phyloP scores from a whole-genome alignment of 2,113 vertebrate genomes.

The Sorex araneus region DNA sequence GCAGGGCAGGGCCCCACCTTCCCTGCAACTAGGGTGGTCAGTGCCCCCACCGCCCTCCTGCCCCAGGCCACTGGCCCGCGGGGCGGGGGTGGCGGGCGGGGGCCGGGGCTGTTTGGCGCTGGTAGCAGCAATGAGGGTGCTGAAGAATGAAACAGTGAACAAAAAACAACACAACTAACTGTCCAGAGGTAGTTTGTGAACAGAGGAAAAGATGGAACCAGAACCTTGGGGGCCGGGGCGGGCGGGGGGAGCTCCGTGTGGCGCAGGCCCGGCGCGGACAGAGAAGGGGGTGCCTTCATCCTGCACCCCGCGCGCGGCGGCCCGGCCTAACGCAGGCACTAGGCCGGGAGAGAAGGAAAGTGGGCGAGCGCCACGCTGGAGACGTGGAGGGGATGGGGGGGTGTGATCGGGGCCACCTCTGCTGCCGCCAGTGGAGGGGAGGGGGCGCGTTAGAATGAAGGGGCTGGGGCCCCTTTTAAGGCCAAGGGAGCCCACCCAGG shows the following conservation, averaged over 20 bases:
- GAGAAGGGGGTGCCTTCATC: background rate
- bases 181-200: slow-evolving; percentile 93
- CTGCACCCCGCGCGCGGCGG: background rate
- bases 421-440: slow-evolving; percentile 7
- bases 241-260: slow-evolving; percentile 62
- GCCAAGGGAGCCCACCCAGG: slow-evolving; percentile 76
- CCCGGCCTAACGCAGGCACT: background rate
- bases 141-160: slow-evolving; percentile 87
- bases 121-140: slow-evolving; percentile 86
- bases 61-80: too few relatives aligned
- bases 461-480: slow-evolving; percentile 76
- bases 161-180: slow-evolving; percentile 86
- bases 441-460: slow-evolving; percentile 41
- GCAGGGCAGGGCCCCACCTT: slow-evolving; percentile 73
- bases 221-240: slow-evolving; percentile 78
- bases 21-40: slow-evolving; percentile 69
- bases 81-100: too few relatives aligned
- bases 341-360: background rate
- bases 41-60: background rate
- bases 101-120: slow-evolving; percentile 68
- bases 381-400: background rate
- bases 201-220: slow-evolving; percentile 86
- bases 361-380: background rate
- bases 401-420: background rate
- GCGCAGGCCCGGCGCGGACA: background rate